Conservation (phyloP, 2,113 vertebrate species). For the Pelodiscus sinensis region DNA sequence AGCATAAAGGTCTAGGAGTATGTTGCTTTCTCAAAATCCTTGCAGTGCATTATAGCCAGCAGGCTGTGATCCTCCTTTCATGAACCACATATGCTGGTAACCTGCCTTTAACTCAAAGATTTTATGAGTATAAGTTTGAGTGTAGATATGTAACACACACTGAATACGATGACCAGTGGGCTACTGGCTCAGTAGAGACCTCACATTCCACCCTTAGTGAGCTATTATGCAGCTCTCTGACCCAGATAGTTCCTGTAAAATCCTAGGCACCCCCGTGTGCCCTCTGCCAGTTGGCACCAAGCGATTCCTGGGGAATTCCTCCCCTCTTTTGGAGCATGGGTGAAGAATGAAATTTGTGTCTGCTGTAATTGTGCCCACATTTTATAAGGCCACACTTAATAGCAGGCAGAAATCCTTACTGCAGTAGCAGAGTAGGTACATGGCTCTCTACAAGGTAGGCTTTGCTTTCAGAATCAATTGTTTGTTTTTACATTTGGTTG, state of each 20-base stretch:
- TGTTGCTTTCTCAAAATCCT: background rate
- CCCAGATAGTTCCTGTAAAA: background rate
- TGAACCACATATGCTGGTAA: background rate
- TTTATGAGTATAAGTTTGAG: background rate
- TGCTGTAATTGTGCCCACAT: background rate
- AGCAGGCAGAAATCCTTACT: background rate
- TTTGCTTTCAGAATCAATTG: background rate
- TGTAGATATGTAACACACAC: background rate
- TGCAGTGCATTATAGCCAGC: background rate
- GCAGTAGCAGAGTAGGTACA: no score
- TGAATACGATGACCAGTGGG: background rate
- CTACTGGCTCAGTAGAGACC: background rate
- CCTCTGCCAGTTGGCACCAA: background rate
- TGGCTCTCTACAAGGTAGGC: background rate
- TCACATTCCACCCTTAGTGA: background rate
- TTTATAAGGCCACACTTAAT: background rate
- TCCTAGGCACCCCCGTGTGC: background rate
- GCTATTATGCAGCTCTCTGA: background rate
- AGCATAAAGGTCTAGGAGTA: background rate
- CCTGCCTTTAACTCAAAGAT: background rate
- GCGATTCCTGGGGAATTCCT: background rate
- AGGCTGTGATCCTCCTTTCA: background rate
- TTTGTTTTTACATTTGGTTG: accelerated
- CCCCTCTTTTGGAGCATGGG: background rate
- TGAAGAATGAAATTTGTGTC: background rate